Percentiles rank a stretch among this genome's conserved stretches.
Evolutionary conservation across 2,113 vertebrate genomes (phyloP).

Genomic region (Apaloderma vittatum): DNA sequence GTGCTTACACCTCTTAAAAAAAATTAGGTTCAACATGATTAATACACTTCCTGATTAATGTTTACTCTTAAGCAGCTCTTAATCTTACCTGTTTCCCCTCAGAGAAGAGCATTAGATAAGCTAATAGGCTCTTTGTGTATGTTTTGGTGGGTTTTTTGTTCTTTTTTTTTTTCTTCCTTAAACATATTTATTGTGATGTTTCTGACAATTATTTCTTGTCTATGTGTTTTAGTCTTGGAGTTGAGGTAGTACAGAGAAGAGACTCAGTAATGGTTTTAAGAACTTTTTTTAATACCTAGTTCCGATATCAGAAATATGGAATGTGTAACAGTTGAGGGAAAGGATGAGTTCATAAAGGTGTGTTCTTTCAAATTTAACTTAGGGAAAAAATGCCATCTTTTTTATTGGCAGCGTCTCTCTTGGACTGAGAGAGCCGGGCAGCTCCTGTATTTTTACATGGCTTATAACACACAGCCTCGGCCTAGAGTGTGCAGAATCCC

Average conservation of each 20-base stretch:
- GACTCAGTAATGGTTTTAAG: background rate
- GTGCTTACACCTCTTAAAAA: background rate
- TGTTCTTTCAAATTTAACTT: background rate
- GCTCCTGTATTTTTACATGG: background rate
- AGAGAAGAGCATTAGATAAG: background rate
- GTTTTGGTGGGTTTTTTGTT: background rate
- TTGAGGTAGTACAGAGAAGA: background rate
- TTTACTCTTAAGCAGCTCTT: background rate
- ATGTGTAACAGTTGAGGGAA: background rate
- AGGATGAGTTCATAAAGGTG: background rate
- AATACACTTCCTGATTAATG: background rate
- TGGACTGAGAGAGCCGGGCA: background rate
- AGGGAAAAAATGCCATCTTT: background rate
- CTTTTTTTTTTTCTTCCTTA: background rate
- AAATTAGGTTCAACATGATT: background rate
- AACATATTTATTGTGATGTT: background rate
- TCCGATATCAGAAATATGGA: background rate
- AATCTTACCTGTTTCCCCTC: background rate
- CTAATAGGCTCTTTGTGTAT: background rate
- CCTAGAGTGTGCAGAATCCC: background rate
- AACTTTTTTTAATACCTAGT: background rate
- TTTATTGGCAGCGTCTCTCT: background rate
- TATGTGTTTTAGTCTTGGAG: background rate
- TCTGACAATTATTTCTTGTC: background rate
- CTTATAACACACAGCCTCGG: background rate